Percentiles rank a stretch among this genome's conserved stretches.
Conservation (phyloP, 2,113 vertebrate species). For the Orcinus orca region DNA sequence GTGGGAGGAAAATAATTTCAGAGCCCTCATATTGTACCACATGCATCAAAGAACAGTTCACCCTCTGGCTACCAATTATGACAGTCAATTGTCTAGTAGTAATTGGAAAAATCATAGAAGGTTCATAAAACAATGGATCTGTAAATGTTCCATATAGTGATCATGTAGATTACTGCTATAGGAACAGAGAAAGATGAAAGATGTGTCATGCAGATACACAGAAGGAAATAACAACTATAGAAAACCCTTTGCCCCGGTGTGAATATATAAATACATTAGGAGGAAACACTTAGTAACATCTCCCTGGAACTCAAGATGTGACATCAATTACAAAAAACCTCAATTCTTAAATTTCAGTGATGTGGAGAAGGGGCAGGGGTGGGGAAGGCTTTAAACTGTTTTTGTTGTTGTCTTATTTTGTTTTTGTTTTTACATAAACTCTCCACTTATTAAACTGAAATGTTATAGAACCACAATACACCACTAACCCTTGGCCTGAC, state of each 20-base stretch:
- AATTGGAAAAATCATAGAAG: conserved; percentile 56
- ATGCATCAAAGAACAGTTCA: conserved; percentile 57
- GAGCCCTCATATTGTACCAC: neutral
- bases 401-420: neutral
- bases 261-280: neutral
- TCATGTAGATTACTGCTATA: neutral
- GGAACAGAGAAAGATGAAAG: neutral
- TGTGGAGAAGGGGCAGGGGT: accelerated
- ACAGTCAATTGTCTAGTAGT: conserved; percentile 38
- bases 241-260: neutral
- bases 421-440: neutral
- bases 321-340: neutral
- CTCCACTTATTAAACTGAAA: neutral
- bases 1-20: conserved; percentile 51
- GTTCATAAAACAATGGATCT: conserved; percentile 34
- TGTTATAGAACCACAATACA: neutral
- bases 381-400: neutral
- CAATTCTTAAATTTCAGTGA: neutral
- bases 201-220: neutral
- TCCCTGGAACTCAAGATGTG: neutral
- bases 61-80: conserved; percentile 32
- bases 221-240: neutral
- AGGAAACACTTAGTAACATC: neutral
- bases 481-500: neutral
- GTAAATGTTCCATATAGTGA: neutral